phyloP scores from a whole-genome alignment of 2,888 invertebrate genomes.

The Agonopterix subpropinquella region DNA sequence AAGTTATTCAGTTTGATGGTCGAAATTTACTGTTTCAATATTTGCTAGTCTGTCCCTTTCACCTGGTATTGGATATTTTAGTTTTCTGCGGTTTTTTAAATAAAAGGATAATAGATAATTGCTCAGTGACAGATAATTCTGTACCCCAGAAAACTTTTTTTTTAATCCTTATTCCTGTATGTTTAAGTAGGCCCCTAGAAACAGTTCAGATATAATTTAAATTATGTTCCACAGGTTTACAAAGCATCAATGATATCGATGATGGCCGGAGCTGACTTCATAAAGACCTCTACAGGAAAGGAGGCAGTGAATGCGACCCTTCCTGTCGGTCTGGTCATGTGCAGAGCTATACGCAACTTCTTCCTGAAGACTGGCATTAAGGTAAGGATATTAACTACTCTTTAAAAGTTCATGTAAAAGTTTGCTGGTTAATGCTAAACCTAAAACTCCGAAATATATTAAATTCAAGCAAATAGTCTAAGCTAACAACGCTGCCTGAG shows the following conservation, averaged over 20 bases:
- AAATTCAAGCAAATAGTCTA: too few species aligned
- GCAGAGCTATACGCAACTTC: conserved; percentile 90
- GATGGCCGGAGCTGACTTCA: conserved; percentile 98
- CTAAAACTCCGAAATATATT: too few species aligned
- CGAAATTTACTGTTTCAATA: too few species aligned
- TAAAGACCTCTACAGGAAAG: conserved; percentile 99
- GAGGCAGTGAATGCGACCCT: conserved; percentile 96
- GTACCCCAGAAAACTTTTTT: too few species aligned
- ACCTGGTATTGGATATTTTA: too few species aligned
- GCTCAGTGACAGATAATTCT: neutral
- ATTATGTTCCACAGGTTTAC: conserved; percentile 78
- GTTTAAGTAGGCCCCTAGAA: neutral
- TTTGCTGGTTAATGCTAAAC: too few species aligned
- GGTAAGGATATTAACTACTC: conserved; percentile 45
- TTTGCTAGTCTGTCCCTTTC: too few species aligned
- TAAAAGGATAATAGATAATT: too few species aligned
- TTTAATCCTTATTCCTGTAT: neutral
- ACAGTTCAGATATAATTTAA: neutral
- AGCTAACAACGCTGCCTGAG: too few species aligned
- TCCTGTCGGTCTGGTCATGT: conserved; percentile 94
- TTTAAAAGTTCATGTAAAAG: too few species aligned
- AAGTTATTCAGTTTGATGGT: too few species aligned
- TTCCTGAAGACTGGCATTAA: conserved; percentile 80
- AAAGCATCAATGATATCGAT: conserved; percentile 92
- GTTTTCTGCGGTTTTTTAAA: too few species aligned